A percentile compares a stretch with the other conserved stretches of the same genome.
phyloP scores from a whole-genome alignment of 2,113 vertebrate species.

The Callospermophilus lateralis region DNA sequence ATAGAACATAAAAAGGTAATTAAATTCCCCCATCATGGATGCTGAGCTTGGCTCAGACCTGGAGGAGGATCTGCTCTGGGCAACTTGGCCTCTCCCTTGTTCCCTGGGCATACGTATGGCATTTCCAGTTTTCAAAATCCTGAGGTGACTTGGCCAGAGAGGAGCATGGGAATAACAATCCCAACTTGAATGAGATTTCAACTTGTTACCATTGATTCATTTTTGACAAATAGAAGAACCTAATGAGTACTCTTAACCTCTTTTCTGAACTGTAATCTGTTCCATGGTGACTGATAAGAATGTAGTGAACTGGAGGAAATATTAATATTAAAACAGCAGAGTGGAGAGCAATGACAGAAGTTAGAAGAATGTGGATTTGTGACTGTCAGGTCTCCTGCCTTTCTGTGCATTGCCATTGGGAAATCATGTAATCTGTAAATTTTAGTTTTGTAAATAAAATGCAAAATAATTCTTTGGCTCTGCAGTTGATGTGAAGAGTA shows the following conservation, averaged over 20 bases:
- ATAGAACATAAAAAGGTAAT: conserved; percentile 60
- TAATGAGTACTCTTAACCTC: neutral
- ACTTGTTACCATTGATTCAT: neutral
- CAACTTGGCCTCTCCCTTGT: neutral
- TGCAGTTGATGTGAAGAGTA: neutral
- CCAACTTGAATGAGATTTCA: neutral
- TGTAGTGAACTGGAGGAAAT: neutral
- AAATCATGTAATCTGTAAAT: neutral
- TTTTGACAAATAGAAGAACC: neutral
- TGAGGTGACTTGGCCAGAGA: neutral
- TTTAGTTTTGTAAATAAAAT: neutral
- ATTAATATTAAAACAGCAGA: neutral
- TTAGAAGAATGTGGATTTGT: neutral
- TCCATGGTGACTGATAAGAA: conserved; percentile 15
- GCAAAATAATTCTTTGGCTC: conserved; percentile 32
- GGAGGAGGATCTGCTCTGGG: neutral
- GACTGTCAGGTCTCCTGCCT: neutral
- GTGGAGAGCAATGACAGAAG: neutral
- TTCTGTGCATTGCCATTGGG: neutral
- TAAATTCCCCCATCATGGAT: conserved; percentile 13
- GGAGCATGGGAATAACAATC: neutral
- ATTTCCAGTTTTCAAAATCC: conserved; percentile 34
- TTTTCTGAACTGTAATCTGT: neutral
- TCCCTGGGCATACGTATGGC: neutral
- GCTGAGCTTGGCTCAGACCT: neutral